Percentiles rank a stretch among this genome's conserved stretches.
These are phyloP conservation scores for Candoia aspera DNA, from an alignment of 2,113 vertebrate genomes.

Conservation along the genomic window DNA sequence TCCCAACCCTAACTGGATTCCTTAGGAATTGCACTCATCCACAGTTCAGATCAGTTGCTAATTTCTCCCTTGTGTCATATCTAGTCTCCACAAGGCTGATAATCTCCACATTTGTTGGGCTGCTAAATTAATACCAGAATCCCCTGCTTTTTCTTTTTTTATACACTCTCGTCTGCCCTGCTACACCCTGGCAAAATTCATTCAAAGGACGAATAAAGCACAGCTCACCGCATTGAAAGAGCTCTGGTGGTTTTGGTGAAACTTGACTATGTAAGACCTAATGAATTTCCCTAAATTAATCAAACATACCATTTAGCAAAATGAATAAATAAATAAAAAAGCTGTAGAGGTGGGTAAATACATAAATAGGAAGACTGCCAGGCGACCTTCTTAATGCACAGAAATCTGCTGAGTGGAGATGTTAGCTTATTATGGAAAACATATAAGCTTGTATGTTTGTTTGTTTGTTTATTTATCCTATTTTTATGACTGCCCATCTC, in stretches of 20 bases:
- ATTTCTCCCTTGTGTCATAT: not conserved
- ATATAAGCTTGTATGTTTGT: not conserved
- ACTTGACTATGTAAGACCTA: not conserved
- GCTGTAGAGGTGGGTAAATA: not conserved
- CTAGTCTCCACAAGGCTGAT: not conserved
- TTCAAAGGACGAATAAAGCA: not conserved
- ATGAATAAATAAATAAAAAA: not conserved
- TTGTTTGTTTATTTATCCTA: too few species aligned
- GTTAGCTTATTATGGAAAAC: not conserved
- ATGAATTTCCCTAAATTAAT: not conserved
- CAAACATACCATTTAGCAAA: not conserved
- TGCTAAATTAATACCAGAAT: not conserved
- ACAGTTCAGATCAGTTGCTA: not conserved
- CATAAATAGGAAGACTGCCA: not conserved
- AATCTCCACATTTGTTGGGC: not conserved
- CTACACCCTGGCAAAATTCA: not conserved
- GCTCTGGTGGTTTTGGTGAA: not conserved
- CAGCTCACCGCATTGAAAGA: not conserved
- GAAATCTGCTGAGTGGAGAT: not conserved
- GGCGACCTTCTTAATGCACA: not conserved
- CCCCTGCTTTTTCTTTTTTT: not conserved
- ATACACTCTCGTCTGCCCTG: not conserved
- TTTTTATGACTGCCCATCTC: too few species aligned
- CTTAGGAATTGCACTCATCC: not conserved
- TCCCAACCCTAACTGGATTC: not conserved